Percentiles rank a stretch among this genome's conserved stretches.
Evolutionary conservation across 2,888 invertebrate genomes (phyloP).

Genomic region (Cordylochernes scorpioides): DNA sequence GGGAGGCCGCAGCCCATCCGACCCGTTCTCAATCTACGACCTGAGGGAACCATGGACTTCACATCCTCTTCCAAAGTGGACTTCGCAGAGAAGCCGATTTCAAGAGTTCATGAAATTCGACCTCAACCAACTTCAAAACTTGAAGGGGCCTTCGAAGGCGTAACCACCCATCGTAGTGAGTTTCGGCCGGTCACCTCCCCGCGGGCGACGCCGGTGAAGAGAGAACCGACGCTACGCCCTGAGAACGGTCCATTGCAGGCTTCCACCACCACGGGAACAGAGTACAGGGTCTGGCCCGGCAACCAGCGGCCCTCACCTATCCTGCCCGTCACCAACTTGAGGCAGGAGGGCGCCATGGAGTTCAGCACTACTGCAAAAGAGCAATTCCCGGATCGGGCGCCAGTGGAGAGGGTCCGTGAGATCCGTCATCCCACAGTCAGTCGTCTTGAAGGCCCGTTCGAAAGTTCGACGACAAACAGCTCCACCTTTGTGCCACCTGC

Average conservation of each 20-base stretch:
- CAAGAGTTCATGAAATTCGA: conserved; percentile 4
- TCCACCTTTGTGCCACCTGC: conserved; percentile 3
- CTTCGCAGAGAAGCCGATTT: conserved; percentile 4
- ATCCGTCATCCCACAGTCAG: conserved; percentile 6
- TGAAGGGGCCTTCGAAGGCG: conserved; percentile 7
- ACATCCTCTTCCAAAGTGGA: conserved; percentile 7
- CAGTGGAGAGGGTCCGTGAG: conserved; percentile 1
- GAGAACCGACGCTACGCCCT: neutral
- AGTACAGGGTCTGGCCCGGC: conserved; percentile 10
- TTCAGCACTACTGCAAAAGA: conserved; percentile 9
- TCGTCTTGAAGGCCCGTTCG: conserved; percentile 4
- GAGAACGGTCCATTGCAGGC: neutral
- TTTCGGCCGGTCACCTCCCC: too few species aligned
- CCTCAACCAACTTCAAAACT: conserved; percentile 4
- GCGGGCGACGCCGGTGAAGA: too few species aligned
- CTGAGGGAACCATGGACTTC: conserved; percentile 12
- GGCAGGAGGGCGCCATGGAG: conserved; percentile 12
- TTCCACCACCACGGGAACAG: conserved; percentile 7
- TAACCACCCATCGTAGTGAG: conserved; percentile 8
- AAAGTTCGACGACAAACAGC: conserved; percentile 7
- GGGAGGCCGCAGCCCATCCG: conserved; percentile 5
- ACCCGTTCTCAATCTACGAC: conserved; percentile 8
- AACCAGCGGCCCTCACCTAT: conserved; percentile 1
- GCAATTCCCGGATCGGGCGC: conserved; percentile 2
- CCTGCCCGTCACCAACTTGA: conserved; percentile 8